A percentile compares a stretch with the other conserved stretches of the same genome.
Evolutionary conservation across 2,113 vertebrate species (phyloP).

Genomic region (Spea multiplicata): DNA sequence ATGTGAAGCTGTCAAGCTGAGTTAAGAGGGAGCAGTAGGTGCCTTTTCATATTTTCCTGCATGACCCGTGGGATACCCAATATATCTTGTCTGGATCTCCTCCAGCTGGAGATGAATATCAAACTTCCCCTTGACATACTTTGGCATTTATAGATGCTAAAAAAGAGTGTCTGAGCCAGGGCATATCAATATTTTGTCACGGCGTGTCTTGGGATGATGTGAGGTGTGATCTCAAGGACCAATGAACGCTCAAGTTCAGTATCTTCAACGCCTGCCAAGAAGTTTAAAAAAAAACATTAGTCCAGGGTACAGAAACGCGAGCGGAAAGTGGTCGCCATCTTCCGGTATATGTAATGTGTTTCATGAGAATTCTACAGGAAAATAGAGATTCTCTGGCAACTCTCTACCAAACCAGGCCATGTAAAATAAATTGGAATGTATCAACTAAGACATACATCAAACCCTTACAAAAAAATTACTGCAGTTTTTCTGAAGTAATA

Average conservation of each 20-base stretch:
- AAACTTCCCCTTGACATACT: constrained; percentile 11
- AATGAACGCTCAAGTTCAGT: background rate
- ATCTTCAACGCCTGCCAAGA: no score
- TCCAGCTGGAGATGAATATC: constrained; percentile 12
- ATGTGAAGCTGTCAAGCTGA: background rate
- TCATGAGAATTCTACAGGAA: no score
- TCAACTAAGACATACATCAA: no score
- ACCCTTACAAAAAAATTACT: no score
- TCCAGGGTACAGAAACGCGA: no score
- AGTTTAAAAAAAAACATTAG: no score
- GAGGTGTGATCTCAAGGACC: background rate
- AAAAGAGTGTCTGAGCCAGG: background rate
- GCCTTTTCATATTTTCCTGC: background rate
- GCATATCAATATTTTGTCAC: background rate
- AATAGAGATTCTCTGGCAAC: no score
- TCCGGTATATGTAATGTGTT: no score
- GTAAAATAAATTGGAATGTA: no score
- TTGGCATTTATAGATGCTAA: constrained; percentile 29
- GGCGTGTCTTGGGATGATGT: background rate
- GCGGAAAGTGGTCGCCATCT: no score
- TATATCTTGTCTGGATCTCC: constrained; percentile 12
- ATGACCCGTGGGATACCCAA: background rate
- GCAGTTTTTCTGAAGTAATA: no score
- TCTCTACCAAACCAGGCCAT: no score
- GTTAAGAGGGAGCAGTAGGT: background rate